Base-by-base conservation (phyloP, 2,113 vertebrate genomes). In the Gallinago media region DNA sequence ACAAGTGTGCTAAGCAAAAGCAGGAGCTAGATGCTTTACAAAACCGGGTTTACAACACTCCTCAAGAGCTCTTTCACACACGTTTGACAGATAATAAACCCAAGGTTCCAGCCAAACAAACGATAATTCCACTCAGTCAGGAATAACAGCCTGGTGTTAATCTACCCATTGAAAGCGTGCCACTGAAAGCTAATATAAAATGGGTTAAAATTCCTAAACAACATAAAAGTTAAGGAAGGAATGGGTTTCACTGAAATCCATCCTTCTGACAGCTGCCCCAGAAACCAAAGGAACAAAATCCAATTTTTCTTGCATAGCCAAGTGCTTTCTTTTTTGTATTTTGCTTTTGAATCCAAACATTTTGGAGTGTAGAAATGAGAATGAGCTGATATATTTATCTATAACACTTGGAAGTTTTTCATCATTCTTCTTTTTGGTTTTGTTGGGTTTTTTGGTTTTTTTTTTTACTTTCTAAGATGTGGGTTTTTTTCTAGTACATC, bases 401-500 rank as follows among this genome's bases (percentile, higher is more conserved):
- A 36, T 80, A 58, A 88, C 42, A 76, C 21, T 11, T 40, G 44
- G 29, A 14, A 32, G 50, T 40, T 46, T 72, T 80, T 72, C 9
- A 47, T 9, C 25, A 25, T 17, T 20, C 46, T 47, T 38, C 38
- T 38, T 38, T 38, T 38, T 38, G 40, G 40, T 42, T 40, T 40
- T 38, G 38, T 38, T 38, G 15, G 15, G 6, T 46, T 18, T 46
- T 18, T 19, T 46, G 8, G 17, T 8, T 46, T 44, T 17, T 20
- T 46, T 46, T 46, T 46, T 46, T 9, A 46, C 44, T 46, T 46
- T 46, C 19, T 46, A 46, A 46, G 4, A 42, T 42, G 38, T 38
- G 38, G 38, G 11, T 52, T n/a, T 55, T 67, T 20, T 25, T 2
- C 40, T n/a, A 54, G 31, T 20, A 31, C 6, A 25, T 2, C 0